Conservation (phyloP, 2,113 vertebrate species). For the Upupa epops region DNA sequence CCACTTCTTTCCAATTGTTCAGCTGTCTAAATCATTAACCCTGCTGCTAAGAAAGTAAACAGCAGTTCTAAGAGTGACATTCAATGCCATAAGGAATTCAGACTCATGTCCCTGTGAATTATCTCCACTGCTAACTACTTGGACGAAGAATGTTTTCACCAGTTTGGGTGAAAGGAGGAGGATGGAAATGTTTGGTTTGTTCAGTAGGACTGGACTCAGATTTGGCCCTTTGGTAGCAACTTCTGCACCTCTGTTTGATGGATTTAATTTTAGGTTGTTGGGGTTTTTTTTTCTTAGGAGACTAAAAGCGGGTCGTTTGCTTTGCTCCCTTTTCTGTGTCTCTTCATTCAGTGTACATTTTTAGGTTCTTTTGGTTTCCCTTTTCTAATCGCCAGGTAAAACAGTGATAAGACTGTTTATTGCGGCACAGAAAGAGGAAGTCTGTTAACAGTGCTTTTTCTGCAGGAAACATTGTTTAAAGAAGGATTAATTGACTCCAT, state of each 20-base stretch:
- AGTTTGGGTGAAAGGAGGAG: not conserved
- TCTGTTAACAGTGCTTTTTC: not conserved
- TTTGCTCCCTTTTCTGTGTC: not conserved
- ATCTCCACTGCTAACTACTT: conserved; percentile 15
- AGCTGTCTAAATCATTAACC: conserved; percentile 45
- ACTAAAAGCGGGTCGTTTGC: not conserved
- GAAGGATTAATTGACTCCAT: conserved; percentile 23
- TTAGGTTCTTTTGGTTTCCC: not conserved
- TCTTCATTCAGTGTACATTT: not conserved
- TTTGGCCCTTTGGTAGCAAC: not conserved
- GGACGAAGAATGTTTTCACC: not conserved
- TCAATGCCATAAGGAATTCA: not conserved
- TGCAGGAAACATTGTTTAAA: conserved; percentile 23
- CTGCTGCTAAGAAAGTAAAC: not conserved
- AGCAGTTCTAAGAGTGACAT: not conserved
- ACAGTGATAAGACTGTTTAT: not conserved
- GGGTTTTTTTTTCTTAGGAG: not conserved
- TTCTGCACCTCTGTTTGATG: not conserved
- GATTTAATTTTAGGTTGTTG: not conserved
- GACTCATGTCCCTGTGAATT: conserved; percentile 25
- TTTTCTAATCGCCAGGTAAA: not conserved
- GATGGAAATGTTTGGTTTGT: not conserved
- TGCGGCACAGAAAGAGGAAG: conserved; percentile 1
- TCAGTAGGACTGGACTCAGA: not conserved
- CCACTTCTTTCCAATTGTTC: conserved; percentile 39